Percentiles rank a stretch among this genome's conserved stretches.
These are phyloP conservation scores for Cryptosula pallasiana DNA, from an alignment of 2,888 invertebrate species.

Conservation along the genomic window DNA sequence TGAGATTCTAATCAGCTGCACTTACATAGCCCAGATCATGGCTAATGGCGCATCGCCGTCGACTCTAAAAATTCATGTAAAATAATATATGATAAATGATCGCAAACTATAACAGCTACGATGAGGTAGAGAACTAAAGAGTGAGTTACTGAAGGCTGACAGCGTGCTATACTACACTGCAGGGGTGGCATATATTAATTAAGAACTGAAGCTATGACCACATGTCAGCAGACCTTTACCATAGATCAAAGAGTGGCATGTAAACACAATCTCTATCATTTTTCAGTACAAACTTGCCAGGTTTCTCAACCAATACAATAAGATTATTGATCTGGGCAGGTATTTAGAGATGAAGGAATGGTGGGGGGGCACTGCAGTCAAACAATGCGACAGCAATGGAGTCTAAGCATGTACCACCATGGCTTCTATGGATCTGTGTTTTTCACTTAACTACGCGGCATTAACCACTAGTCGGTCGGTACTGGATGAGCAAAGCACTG, in stretches of 20 bases:
- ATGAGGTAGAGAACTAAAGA: background rate
- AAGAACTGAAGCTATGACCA: background rate
- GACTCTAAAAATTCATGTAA: background rate
- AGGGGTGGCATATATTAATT: background rate
- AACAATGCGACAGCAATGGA: too few species aligned
- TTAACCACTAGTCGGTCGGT: too few species aligned
- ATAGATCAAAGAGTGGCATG: background rate
- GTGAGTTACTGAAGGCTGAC: background rate
- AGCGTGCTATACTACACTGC: background rate
- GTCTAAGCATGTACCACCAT: too few species aligned
- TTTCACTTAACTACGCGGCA: too few species aligned
- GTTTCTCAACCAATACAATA: too few species aligned
- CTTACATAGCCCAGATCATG: constrained; percentile 16
- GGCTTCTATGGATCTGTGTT: too few species aligned
- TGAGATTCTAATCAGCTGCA: too few species aligned
- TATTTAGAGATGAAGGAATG: too few species aligned
- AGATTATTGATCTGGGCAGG: too few species aligned
- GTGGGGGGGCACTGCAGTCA: too few species aligned
- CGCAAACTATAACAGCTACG: too few species aligned
- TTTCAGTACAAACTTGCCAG: background rate
- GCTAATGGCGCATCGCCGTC: background rate
- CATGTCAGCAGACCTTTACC: background rate
- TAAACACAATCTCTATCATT: background rate
- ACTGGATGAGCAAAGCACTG: background rate
- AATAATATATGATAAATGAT: too few species aligned